Percentiles rank a stretch among this genome's conserved stretches.
Evolutionary conservation across 2,888 invertebrate genomes (phyloP).

Genomic region (Anoplius nigerrimus): DNA sequence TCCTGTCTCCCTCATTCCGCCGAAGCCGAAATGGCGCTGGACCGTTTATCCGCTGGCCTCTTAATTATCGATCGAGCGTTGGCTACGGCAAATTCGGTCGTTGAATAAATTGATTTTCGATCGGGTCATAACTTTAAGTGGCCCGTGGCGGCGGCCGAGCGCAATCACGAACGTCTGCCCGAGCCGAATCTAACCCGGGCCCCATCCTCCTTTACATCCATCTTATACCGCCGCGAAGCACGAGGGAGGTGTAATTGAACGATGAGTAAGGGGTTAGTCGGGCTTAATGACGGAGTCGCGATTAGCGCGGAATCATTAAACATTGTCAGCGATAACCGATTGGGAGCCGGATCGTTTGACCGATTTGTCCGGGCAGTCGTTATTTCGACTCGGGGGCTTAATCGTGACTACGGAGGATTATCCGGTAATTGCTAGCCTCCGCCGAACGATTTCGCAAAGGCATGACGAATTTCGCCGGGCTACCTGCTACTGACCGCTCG

Average conservation of each 20-base stretch:
- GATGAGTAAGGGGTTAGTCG: constrained; percentile 28
- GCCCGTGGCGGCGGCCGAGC: constrained; percentile 1
- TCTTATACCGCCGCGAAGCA: constrained; percentile 12
- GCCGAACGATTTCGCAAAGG: constrained; percentile 24
- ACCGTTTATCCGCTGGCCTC: background rate
- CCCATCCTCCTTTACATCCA: constrained; percentile 10
- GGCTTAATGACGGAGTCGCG: constrained; percentile 27
- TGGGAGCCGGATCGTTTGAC: constrained; percentile 2
- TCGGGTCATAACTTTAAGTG: constrained; percentile 3
- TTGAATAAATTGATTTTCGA: constrained; percentile 10
- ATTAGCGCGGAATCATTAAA: constrained; percentile 20
- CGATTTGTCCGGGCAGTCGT: constrained; percentile 18
- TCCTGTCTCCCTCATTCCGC: too few relatives aligned
- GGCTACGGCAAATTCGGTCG: constrained; percentile 16
- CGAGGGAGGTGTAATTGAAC: constrained; percentile 32
- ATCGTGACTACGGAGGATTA: constrained; percentile 26
- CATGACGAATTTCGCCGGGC: constrained; percentile 12
- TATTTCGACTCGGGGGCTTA: constrained; percentile 33
- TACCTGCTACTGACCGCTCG: constrained; percentile 13
- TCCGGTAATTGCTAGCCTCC: constrained; percentile 28
- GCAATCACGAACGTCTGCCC: constrained; percentile 34
- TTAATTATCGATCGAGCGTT: too few relatives aligned
- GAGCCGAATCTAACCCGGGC: constrained; percentile 28
- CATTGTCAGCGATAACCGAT: constrained; percentile 22
- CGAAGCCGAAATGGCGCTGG: background rate